phyloP scores from a whole-genome alignment of 2,797 vertebrate species.

The Podargus strigoides region DNA sequence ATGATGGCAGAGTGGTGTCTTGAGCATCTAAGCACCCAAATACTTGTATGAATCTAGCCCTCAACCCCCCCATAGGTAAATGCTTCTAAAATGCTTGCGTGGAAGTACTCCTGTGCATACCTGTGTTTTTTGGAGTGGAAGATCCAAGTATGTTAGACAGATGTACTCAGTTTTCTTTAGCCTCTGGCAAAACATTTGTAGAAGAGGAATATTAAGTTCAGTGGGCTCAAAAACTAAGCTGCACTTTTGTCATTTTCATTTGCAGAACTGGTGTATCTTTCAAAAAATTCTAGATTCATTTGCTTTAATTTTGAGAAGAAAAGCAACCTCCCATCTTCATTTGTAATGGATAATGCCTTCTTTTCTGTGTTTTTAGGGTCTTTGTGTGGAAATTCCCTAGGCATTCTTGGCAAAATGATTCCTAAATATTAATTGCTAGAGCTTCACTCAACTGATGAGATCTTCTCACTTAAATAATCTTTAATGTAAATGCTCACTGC shows the following conservation, averaged over 20 bases:
- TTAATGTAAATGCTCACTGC: neutral
- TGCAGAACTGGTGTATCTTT: neutral
- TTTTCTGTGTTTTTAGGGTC: neutral
- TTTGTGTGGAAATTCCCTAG: neutral
- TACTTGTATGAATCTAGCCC: neutral
- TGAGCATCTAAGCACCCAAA: neutral
- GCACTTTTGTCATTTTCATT: neutral
- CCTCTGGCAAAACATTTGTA: neutral
- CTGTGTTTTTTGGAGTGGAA: neutral
- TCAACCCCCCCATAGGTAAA: neutral
- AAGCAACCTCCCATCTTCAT: neutral
- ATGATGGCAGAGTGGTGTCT: neutral
- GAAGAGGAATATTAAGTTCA: neutral
- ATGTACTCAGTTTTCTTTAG: neutral
- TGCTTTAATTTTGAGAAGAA: neutral
- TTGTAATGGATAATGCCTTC: neutral
- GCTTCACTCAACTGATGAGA: neutral
- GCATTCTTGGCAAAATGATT: neutral
- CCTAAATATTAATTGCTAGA: neutral
- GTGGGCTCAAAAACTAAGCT: neutral
- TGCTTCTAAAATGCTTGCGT: neutral
- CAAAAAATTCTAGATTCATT: neutral
- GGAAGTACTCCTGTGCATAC: neutral
- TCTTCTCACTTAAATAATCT: neutral
- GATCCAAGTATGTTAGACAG: neutral